Percentiles rank a stretch among this genome's conserved stretches.
These are phyloP conservation scores for Theretra japonica DNA, from an alignment of 2,888 invertebrate genomes.

Conservation along the genomic window DNA sequence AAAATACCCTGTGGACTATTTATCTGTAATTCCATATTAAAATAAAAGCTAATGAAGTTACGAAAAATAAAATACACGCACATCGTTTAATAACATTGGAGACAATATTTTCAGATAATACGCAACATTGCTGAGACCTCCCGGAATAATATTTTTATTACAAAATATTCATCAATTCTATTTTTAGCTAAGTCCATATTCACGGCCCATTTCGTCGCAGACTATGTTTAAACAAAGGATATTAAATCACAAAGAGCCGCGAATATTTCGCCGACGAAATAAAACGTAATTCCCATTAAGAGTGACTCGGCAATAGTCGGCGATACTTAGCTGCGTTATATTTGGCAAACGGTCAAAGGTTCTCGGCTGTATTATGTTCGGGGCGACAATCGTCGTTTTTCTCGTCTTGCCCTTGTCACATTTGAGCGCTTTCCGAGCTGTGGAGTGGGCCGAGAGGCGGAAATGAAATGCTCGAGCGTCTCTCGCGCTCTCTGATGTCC, in stretches of 20 bases:
- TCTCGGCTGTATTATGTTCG: conserved; percentile 26
- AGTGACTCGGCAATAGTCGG: conserved; percentile 13
- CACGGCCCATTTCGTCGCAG: background rate
- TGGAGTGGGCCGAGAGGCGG: conserved; percentile 33
- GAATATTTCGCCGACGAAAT: background rate
- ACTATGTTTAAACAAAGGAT: background rate
- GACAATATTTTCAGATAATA: background rate
- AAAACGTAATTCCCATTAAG: conserved; percentile 21
- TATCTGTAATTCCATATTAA: too few relatives aligned
- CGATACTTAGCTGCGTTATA: conserved; percentile 17
- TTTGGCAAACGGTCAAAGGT: conserved; percentile 30
- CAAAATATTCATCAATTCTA: background rate
- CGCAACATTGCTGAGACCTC: too few relatives aligned
- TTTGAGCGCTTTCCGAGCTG: conserved; percentile 28
- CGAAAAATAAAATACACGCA: too few relatives aligned
- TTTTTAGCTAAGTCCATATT: background rate
- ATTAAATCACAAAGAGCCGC: conserved; percentile 2
- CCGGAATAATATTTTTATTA: background rate
- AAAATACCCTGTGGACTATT: too few relatives aligned
- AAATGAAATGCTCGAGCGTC: conserved; percentile 38
- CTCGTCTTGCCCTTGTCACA: conserved; percentile 28
- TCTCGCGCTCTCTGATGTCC: conserved; percentile 36
- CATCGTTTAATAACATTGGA: too few relatives aligned
- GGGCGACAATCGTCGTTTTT: conserved; percentile 30
- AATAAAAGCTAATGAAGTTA: too few relatives aligned